Evolutionary conservation across 2,113 vertebrate species (phyloP).

Genomic region (Gavialis gangeticus): DNA sequence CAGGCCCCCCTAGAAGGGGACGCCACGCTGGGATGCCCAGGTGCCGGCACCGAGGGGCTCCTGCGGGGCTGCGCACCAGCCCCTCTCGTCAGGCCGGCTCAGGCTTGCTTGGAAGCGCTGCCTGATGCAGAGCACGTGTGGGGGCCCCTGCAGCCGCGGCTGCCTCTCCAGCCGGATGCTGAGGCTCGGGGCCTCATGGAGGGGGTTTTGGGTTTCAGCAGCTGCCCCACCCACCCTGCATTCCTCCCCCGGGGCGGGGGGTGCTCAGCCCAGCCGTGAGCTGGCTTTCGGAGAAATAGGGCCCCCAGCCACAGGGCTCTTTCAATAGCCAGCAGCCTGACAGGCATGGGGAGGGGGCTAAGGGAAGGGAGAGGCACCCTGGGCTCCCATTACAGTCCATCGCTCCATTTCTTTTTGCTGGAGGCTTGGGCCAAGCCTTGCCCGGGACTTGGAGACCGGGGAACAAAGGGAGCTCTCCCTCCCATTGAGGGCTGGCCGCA

Average conservation of each 20-base stretch:
- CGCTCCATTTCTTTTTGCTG: background rate
- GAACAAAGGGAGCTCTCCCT: background rate
- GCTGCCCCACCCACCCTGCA: background rate
- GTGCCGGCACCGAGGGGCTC: too few species aligned
- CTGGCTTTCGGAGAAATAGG: too few species aligned
- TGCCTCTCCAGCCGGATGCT: background rate
- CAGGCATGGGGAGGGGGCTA: background rate
- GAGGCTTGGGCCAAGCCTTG: background rate
- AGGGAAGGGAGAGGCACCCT: background rate
- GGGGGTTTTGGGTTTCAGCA: conserved; percentile 34
- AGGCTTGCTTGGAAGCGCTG: background rate
- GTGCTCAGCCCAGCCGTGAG: background rate
- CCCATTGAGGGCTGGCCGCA: background rate
- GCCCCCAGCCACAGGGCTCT: background rate
- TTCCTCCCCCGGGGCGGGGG: conserved; percentile 26
- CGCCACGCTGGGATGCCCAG: too few species aligned
- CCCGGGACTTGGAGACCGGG: background rate
- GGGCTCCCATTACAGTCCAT: background rate
- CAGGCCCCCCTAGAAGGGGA: too few species aligned
- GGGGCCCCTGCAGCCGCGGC: too few species aligned
- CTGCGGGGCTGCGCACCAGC: too few species aligned
- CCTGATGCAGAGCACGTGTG: background rate
- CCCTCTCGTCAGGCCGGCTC: background rate
- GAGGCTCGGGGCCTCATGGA: background rate
- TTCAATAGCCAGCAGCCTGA: background rate